phyloP scores from a whole-genome alignment of 2,797 vertebrate genomes.

The Propithecus perrieri region DNA sequence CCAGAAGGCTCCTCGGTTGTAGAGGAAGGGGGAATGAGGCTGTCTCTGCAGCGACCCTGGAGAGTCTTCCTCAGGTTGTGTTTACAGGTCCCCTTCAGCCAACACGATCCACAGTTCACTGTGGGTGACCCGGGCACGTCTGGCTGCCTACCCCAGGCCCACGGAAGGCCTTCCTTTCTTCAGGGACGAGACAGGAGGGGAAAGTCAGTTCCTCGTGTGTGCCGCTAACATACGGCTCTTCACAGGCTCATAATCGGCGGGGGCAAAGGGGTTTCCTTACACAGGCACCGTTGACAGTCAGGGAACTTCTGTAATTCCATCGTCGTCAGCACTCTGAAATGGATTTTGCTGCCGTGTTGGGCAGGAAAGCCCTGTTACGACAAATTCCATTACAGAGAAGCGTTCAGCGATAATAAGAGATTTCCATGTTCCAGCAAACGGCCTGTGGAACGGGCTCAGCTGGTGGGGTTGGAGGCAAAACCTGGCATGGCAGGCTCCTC shows the following conservation, averaged over 20 bases:
- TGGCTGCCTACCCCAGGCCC: neutral
- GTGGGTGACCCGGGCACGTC: fast-evolving
- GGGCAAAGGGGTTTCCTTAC: neutral
- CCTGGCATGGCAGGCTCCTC: neutral
- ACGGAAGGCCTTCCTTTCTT: neutral
- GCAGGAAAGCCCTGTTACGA: slow-evolving; percentile 9
- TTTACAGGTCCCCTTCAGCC: neutral
- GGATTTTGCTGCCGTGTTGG: neutral
- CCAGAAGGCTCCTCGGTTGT: neutral
- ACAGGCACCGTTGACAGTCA: neutral
- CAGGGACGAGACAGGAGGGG: neutral
- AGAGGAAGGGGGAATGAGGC: neutral
- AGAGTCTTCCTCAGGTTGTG: neutral
- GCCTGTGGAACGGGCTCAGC: neutral
- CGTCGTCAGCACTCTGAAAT: neutral
- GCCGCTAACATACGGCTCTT: neutral
- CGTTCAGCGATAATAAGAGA: slow-evolving; percentile 4
- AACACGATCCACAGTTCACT: neutral
- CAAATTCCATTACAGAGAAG: slow-evolving; percentile 11
- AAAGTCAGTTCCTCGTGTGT: neutral
- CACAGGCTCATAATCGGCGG: neutral
- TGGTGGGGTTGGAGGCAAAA: neutral
- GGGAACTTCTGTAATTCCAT: slow-evolving; percentile 1
- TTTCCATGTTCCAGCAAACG: neutral
- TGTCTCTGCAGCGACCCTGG: neutral